Percentiles rank a stretch among this genome's conserved stretches.
Evolutionary conservation across 2,797 vertebrate genomes (phyloP).

Genomic region (Cetoscarus ocellatus): DNA sequence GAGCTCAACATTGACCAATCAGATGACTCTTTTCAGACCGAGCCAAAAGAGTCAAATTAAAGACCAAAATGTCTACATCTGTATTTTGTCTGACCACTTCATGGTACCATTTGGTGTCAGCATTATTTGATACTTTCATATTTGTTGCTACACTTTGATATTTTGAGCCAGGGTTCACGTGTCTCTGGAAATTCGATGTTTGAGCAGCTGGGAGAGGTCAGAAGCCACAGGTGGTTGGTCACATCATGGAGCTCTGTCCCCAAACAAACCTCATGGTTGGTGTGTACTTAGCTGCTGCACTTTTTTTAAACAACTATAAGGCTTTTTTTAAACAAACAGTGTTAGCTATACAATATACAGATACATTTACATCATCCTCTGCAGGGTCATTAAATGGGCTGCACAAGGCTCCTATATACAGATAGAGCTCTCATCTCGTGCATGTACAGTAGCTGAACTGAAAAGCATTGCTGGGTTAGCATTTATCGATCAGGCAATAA

Average conservation of each 20-base stretch:
- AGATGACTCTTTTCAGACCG: constrained; percentile 14
- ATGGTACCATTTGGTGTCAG: neutral
- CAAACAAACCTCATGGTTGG: constrained; percentile 81
- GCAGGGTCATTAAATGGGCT: constrained; percentile 65
- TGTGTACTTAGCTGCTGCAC: constrained; percentile 84
- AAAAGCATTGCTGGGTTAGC: constrained; percentile 73
- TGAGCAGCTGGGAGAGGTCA: constrained; percentile 64
- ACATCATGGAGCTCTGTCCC: constrained; percentile 75
- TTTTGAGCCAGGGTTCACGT: constrained; percentile 5
- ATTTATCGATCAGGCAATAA: constrained; percentile 76
- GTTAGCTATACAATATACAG: constrained; percentile 87
- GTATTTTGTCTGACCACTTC: neutral
- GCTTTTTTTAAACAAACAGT: constrained; percentile 85
- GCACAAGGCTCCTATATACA: constrained; percentile 80
- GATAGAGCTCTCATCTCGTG: constrained; percentile 72
- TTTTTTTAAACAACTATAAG: constrained; percentile 85
- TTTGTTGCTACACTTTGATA: constrained; percentile 4
- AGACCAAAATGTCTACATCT: neutral
- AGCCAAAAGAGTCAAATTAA: neutral
- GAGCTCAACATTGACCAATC: constrained; percentile 75
- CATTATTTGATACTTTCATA: neutral
- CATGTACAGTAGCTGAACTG: constrained; percentile 71
- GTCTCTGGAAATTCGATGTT: constrained; percentile 34
- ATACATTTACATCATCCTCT: constrained; percentile 79
- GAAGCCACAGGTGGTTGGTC: constrained; percentile 38